These are phyloP conservation scores for Nephrotoma guestfalica DNA, from an alignment of 2,888 invertebrate genomes.

Conservation along the genomic window DNA sequence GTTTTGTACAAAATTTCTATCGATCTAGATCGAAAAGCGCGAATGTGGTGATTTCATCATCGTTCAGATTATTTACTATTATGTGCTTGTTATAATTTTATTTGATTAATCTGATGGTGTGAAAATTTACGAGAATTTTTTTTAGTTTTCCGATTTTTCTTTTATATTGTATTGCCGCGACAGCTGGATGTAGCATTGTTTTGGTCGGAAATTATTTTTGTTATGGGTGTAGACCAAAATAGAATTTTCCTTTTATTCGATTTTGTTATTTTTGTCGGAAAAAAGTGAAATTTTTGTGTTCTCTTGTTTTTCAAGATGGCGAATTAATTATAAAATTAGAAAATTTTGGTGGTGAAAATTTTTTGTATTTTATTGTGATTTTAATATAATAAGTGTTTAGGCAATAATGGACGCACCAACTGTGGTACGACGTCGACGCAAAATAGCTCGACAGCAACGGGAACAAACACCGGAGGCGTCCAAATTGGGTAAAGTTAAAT, in stretches of 20 bases:
- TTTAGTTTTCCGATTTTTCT: not conserved
- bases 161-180: not conserved
- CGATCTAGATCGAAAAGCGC: not conserved
- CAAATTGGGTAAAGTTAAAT: slow-evolving; percentile 10
- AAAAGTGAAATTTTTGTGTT: not conserved
- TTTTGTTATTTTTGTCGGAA: not conserved
- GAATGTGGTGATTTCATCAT: not conserved
- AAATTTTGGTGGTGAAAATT: not conserved
- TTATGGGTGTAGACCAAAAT: not conserved
- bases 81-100: not conserved
- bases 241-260: not conserved
- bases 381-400: slow-evolving; percentile 8
- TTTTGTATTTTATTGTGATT: not conserved
- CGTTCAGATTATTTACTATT: not conserved
- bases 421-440: slow-evolving; percentile 43
- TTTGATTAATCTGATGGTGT: not conserved
- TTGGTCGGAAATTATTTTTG: not conserved
- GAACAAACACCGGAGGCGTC: slow-evolving; percentile 43
- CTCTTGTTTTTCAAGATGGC: not conserved
- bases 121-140: not conserved
- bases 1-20: not conserved
- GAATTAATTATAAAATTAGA: not conserved
- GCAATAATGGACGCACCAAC: slow-evolving; percentile 25
- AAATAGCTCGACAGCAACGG: slow-evolving; percentile 39
- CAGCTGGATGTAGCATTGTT: not conserved